phyloP scores from a whole-genome alignment of 2,888 invertebrate genomes.

The Nysson spinosus region DNA sequence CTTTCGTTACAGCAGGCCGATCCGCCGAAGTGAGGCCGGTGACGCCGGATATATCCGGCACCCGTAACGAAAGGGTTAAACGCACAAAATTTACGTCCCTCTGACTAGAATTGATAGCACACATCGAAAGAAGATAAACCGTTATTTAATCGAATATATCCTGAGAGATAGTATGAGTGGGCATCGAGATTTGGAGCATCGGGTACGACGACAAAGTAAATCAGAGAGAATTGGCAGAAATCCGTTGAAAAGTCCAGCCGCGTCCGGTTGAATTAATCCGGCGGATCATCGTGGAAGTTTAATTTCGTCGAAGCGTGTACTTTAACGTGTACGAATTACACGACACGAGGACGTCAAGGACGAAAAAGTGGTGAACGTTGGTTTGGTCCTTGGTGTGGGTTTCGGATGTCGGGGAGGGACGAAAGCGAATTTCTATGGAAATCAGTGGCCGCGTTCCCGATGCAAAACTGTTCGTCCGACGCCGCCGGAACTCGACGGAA shows the following conservation, averaged over 20 bases:
- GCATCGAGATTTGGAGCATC: neutral
- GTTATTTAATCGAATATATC: no score
- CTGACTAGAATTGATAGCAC: no score
- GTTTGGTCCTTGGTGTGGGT: neutral
- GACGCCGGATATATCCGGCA: no score
- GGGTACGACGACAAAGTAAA: neutral
- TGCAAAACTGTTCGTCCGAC: conserved; percentile 24
- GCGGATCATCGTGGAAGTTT: conserved; percentile 1
- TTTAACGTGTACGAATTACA: neutral
- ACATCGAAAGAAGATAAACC: no score
- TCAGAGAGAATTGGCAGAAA: conserved; percentile 8
- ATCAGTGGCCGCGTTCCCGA: conserved; percentile 26
- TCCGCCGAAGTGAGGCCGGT: no score
- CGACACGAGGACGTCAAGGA: neutral
- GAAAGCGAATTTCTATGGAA: conserved; percentile 50
- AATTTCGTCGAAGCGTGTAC: neutral
- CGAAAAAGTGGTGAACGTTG: neutral
- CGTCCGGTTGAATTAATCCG: conserved; percentile 12
- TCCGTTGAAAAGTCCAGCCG: neutral
- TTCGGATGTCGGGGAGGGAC: neutral
- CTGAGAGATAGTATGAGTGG: no score
- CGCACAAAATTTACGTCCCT: no score
- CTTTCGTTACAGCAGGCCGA: no score
- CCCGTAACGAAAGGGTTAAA: no score
- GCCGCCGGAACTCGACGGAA: conserved; percentile 11